Percentiles rank a stretch among this genome's conserved stretches.
Evolutionary conservation across 2,797 vertebrate species (phyloP).

Genomic region (Mormyrops boulengeri): DNA sequence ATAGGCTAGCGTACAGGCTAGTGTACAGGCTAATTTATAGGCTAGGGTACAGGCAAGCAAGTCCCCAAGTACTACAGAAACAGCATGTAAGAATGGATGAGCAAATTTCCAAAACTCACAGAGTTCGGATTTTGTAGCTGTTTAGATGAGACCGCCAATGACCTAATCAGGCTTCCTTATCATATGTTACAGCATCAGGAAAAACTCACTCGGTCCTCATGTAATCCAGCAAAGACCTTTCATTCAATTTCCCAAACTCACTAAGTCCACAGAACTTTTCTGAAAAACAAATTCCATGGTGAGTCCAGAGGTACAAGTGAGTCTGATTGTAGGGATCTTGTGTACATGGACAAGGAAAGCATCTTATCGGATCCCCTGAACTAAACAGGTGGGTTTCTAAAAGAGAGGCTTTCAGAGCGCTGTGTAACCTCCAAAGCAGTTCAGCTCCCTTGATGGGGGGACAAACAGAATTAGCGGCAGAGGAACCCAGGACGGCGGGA

Average conservation of each 20-base stretch:
- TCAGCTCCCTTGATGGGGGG: neutral
- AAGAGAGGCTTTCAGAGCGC: neutral
- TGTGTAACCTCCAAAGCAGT: neutral
- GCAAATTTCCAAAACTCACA: neutral
- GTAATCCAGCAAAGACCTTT: neutral
- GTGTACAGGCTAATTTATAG: no score
- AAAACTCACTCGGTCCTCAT: neutral
- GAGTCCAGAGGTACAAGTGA: neutral
- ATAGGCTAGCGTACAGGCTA: no score
- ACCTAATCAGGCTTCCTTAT: neutral
- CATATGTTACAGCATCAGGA: neutral
- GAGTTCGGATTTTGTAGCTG: neutral
- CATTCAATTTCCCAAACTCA: neutral
- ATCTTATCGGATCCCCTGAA: neutral
- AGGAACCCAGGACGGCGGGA: neutral
- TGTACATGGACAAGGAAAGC: neutral
- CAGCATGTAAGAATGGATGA: neutral
- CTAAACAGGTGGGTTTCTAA: neutral
- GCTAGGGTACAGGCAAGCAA: no score
- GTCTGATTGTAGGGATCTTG: neutral
- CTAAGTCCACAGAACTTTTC: neutral
- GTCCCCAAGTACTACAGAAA: neutral
- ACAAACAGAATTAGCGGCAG: neutral
- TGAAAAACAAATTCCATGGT: neutral
- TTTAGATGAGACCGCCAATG: neutral